phyloP scores from a whole-genome alignment of 2,113 vertebrate genomes.

The Thamnophis sirtalis region DNA sequence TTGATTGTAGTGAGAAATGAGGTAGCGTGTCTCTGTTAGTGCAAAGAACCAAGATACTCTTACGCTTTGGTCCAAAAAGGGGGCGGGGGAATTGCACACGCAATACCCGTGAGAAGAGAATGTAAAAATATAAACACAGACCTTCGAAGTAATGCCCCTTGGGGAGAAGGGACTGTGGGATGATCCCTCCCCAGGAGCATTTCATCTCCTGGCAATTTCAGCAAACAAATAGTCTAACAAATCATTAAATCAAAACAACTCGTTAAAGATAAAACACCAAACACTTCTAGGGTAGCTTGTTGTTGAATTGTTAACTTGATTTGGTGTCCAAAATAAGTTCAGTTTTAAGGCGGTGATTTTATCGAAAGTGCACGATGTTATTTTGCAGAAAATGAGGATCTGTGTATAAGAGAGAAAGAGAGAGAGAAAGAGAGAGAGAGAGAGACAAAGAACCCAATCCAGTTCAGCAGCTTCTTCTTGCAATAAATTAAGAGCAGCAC shows the following conservation, averaged over 20 bases:
- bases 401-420: too few relatives aligned
- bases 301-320: neutral
- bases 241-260: slow-evolving; percentile 12
- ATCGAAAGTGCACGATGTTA: neutral
- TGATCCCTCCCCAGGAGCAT: neutral
- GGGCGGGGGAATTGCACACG: too few relatives aligned
- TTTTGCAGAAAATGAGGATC: neutral
- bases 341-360: neutral
- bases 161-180: neutral
- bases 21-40: neutral
- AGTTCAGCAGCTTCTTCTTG: neutral
- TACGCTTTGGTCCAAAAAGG: neutral
- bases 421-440: neutral
- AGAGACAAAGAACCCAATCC: neutral
- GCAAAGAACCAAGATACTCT: neutral
- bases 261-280: neutral
- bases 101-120: neutral
- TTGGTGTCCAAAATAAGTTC: neutral
- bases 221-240: slow-evolving; percentile 17
- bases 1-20: neutral
- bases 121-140: neutral
- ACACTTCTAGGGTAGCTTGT: neutral
- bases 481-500: neutral
- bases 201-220: slow-evolving; percentile 23
- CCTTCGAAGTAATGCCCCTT: neutral